Conservation (phyloP, 2,113 vertebrate species). For the Pholis gunnellus region DNA sequence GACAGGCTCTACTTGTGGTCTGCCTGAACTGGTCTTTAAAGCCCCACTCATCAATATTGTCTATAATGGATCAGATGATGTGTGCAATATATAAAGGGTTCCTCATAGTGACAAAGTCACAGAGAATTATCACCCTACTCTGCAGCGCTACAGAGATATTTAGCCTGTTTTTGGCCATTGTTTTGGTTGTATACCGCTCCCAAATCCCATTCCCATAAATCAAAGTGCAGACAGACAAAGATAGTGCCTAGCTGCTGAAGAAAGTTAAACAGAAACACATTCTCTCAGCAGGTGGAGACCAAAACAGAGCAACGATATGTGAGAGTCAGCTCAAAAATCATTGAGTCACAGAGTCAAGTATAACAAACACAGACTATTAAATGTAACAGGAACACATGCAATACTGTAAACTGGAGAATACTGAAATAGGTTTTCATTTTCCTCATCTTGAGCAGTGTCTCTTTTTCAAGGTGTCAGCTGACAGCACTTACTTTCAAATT, state of each 20-base stretch:
- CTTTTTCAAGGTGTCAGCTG: constrained; percentile 1
- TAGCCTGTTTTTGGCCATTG: background rate
- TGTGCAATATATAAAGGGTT: background rate
- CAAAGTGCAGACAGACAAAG: too few species aligned
- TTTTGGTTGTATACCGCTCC: too few species aligned
- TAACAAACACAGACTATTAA: background rate
- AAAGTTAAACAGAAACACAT: background rate
- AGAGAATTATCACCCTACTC: too few species aligned
- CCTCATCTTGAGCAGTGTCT: background rate
- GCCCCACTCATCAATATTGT: constrained; percentile 9
- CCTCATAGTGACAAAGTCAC: too few species aligned
- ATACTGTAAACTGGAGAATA: background rate
- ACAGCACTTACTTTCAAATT: background rate
- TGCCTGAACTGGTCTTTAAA: constrained; percentile 18
- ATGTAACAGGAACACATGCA: background rate
- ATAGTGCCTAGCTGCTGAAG: background rate
- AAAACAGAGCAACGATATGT: background rate
- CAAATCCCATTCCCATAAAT: too few species aligned
- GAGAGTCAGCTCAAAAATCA: background rate
- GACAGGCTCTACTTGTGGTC: background rate
- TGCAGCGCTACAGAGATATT: background rate
- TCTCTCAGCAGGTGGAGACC: background rate
- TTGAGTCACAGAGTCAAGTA: background rate
- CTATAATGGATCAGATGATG: constrained; percentile 7
- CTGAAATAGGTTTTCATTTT: background rate